Evolutionary conservation across 2,888 invertebrate species (phyloP).

Genomic region (Portevinia maculata): DNA sequence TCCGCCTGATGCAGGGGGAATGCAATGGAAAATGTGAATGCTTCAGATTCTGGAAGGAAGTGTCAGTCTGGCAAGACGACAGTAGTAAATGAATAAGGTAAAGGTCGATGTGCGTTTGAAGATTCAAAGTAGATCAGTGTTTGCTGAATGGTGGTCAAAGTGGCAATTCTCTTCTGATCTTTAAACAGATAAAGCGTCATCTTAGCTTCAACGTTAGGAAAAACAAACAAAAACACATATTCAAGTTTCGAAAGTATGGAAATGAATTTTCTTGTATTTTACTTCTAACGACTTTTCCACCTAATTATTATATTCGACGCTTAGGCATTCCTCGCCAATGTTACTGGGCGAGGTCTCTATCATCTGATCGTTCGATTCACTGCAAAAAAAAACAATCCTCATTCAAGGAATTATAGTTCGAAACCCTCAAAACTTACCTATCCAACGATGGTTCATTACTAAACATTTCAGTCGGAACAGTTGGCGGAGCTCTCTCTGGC

Average conservation of each 20-base stretch:
- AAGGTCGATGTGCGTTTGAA: too few relatives aligned
- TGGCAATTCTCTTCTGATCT: too few relatives aligned
- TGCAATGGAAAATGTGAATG: not conserved
- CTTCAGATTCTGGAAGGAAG: too few relatives aligned
- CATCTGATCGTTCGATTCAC: conserved; percentile 91
- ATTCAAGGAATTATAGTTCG: not conserved
- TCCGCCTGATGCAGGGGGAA: not conserved
- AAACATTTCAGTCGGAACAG: conserved; percentile 96
- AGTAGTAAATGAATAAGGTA: too few relatives aligned
- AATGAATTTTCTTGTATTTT: not conserved
- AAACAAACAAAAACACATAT: not conserved
- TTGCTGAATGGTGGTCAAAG: too few relatives aligned
- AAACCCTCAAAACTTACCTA: conserved; percentile 84
- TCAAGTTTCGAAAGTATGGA: not conserved
- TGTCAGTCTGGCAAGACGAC: too few relatives aligned
- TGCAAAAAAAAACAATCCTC: conserved; percentile 79
- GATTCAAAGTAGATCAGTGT: too few relatives aligned
- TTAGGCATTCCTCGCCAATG: conserved; percentile 90
- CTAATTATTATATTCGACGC: conserved; percentile 85
- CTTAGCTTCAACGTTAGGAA: too few relatives aligned
- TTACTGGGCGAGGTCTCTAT: conserved; percentile 93
- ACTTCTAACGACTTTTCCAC: not conserved
- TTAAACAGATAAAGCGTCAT: too few relatives aligned
- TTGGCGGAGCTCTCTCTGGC: conserved; percentile 93
- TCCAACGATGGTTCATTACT: conserved; percentile 96